These are phyloP conservation scores for Vollenhovia emeryi DNA, from an alignment of 1,140 invertebrate genomes.

Conservation along the genomic window DNA sequence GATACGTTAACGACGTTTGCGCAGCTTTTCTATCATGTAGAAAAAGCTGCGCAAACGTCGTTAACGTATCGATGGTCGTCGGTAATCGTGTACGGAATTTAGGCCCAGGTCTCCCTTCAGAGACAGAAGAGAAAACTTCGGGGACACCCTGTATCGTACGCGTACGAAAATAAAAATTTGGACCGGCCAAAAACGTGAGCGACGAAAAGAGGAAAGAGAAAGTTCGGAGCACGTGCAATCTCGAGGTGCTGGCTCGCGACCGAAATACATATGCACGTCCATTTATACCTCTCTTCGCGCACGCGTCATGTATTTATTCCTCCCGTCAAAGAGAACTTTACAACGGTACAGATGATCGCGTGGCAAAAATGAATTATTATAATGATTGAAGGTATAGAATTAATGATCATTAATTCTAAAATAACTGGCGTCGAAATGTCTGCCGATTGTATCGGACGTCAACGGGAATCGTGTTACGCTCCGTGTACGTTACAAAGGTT, in stretches of 20 bases:
- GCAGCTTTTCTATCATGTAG: no score
- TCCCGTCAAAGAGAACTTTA: conserved; percentile 10
- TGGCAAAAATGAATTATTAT: conserved; percentile 1
- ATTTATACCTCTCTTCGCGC: conserved; percentile 7
- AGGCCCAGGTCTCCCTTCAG: not conserved
- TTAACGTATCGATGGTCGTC: no score
- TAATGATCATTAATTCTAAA: conserved; percentile 6
- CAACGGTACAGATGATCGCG: not conserved
- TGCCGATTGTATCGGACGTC: not conserved
- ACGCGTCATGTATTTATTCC: not conserved
- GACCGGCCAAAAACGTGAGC: not conserved
- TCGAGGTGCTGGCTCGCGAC: not conserved
- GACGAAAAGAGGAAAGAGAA: conserved; percentile 13
- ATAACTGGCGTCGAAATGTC: not conserved
- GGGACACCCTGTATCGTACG: not conserved
- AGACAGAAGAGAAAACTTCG: not conserved
- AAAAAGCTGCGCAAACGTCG: no score
- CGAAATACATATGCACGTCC: not conserved
- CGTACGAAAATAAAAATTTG: conserved; percentile 19
- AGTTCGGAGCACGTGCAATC: conserved; percentile 12
- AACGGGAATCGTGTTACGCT: not conserved
- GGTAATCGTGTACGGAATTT: no score
- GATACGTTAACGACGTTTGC: no score
- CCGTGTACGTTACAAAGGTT: not conserved
- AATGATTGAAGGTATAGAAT: not conserved